Percentiles rank a stretch among this genome's conserved stretches.
Conservation (phyloP, 37 sponge, comb jelly and placozoan species). For the Eunapius fragilis region DNA sequence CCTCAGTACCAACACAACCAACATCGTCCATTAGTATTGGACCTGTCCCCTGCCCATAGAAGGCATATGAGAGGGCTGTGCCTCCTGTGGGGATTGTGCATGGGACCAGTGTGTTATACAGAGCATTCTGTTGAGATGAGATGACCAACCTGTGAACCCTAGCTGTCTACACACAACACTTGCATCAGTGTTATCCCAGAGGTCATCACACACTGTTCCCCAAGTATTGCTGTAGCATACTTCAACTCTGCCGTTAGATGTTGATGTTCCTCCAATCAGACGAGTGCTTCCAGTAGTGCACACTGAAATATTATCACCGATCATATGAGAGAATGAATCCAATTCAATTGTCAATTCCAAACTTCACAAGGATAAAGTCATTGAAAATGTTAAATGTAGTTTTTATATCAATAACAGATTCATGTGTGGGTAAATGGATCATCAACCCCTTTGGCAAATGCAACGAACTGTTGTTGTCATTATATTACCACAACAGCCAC, state of each 20-base stretch:
- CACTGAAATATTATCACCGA: not conserved
- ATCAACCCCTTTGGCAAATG: too few species aligned
- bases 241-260: slow-evolving; percentile 30
- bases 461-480: too few species aligned
- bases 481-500: too few species aligned
- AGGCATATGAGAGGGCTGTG: not conserved
- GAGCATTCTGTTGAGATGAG: too few species aligned
- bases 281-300: slow-evolving; percentile 31
- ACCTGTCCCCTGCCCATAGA: slow-evolving; percentile 22
- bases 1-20: slow-evolving; percentile 1
- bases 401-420: too few species aligned
- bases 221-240: slow-evolving; percentile 15
- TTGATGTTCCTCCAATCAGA: slow-evolving; percentile 6
- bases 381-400: too few species aligned
- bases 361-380: too few species aligned
- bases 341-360: too few species aligned
- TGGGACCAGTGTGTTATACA: too few species aligned
- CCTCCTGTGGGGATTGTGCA: too few species aligned
- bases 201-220: slow-evolving; percentile 32
- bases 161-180: slow-evolving; percentile 31
- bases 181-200: slow-evolving; percentile 11
- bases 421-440: too few species aligned
- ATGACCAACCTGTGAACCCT: slow-evolving; percentile 20
- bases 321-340: too few species aligned
- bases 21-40: slow-evolving; percentile 12